Conservation (phyloP, 2,888 invertebrate genomes). For the Teinopalpus imperialis region DNA sequence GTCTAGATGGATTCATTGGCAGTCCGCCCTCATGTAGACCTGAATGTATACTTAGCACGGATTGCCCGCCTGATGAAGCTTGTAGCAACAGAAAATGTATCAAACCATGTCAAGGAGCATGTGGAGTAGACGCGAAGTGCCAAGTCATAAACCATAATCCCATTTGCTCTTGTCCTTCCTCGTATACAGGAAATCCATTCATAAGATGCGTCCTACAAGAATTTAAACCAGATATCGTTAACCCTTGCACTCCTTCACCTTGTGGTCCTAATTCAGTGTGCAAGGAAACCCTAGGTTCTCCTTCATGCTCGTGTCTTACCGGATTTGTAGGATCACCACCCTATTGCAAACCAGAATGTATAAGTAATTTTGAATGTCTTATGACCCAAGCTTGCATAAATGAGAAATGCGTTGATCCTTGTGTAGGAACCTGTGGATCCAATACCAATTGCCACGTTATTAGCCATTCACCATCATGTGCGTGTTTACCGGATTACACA, state of each 20-base stretch:
- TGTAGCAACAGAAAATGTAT: slow-evolving; percentile 90
- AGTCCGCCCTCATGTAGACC: slow-evolving; percentile 90
- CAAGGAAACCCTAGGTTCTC: slow-evolving; percentile 84
- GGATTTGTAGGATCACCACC: slow-evolving; percentile 87
- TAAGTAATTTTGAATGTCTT: slow-evolving; percentile 88
- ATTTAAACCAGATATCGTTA: slow-evolving; percentile 72
- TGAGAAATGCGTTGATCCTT: slow-evolving; percentile 89
- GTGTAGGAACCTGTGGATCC: slow-evolving; percentile 85
- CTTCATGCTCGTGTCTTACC: slow-evolving; percentile 88
- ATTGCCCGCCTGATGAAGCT: slow-evolving; percentile 87
- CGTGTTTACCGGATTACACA: slow-evolving; percentile 84
- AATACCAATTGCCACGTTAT: slow-evolving; percentile 89
- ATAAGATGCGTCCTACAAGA: slow-evolving; percentile 81
- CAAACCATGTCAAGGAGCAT: slow-evolving; percentile 92
- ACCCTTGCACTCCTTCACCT: slow-evolving; percentile 90
- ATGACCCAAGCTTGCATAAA: slow-evolving; percentile 87
- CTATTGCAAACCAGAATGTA: slow-evolving; percentile 90
- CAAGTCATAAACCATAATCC: slow-evolving; percentile 91
- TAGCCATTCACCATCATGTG: slow-evolving; percentile 88
- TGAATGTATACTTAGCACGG: slow-evolving; percentile 88
- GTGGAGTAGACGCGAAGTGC: slow-evolving; percentile 88
- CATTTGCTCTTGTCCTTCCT: slow-evolving; percentile 87
- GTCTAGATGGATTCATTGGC: slow-evolving; percentile 86
- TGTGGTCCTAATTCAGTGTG: slow-evolving; percentile 92
- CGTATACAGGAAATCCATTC: slow-evolving; percentile 89